Evolutionary conservation across 2,797 vertebrate genomes (phyloP), one percentile per base, ranked within the genome.

Genomic region (Microchirus variegatus): DNA sequence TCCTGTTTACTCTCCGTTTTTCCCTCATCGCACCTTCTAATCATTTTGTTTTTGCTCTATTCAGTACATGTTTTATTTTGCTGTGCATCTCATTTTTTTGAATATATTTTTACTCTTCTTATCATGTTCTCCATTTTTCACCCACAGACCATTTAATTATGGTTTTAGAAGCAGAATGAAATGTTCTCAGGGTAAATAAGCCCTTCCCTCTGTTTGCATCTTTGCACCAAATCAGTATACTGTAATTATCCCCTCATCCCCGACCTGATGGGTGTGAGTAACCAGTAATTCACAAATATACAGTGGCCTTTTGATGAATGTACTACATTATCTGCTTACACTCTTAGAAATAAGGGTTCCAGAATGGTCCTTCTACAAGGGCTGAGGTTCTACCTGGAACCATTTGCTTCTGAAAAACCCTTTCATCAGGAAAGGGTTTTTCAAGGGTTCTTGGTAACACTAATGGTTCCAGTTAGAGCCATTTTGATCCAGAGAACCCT

Each of bases 1-100:
- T 53, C 53, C 48, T 5, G 53, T 53, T 63, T 26, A 5, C 46
- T 36, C 67, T 77, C 59, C 41, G 57, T 75, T 65, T 65, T 42
- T 38, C n/a, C 56, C 57, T 31, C 61, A 47, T 66, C 40, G 52
- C 42, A 3, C 61, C 51, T 50, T 36, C 22, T 42, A 15, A 59
- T 60, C 61, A 40, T 68, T 57, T 53, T 52, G 37, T 66, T 40
- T 31, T 66, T 2, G 3, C n/a, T 67, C 37, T 38, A 5, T 68
- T 10, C 10, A 12, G n/a, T 52, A 49, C 50, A 13, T 64, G 26
- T 64, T 9, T 42, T 9, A 15, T 48, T 19, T 38, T 54, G n/a
- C 4, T 31, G 1, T 62, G 10, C 41, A 14, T 57, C 11, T 47
- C 10, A 15, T 11, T 31, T 2, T 22, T 12, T 13, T 42, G 1